phyloP scores from a whole-genome alignment of 2,888 invertebrate genomes.

The Leuctra nigra region DNA sequence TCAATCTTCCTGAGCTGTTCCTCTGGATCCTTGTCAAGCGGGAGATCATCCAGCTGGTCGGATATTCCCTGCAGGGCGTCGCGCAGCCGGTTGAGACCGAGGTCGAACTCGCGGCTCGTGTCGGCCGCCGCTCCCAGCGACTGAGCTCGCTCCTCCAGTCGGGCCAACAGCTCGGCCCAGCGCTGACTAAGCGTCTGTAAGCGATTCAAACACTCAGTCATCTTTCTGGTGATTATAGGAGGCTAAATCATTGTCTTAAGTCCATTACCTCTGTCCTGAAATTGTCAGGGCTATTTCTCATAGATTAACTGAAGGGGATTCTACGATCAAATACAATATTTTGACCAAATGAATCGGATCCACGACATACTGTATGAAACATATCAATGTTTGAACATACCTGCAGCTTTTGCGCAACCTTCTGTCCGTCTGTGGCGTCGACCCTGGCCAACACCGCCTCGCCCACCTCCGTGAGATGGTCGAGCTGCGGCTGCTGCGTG shows the following conservation, averaged over 20 bases:
- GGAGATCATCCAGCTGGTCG: slow-evolving; percentile 78
- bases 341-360: too few relatives aligned
- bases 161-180: slow-evolving; percentile 51
- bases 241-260: too few relatives aligned
- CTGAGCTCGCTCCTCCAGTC: slow-evolving; percentile 81
- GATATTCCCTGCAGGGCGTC: slow-evolving; percentile 84
- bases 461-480: slow-evolving; percentile 76
- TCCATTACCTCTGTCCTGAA: too few relatives aligned
- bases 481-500: slow-evolving; percentile 83
- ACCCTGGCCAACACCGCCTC: slow-evolving; percentile 59
- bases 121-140: slow-evolving; percentile 87
- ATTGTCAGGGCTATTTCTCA: too few relatives aligned
- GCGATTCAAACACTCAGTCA: too few relatives aligned
- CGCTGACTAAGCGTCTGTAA: slow-evolving; percentile 20
- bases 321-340: too few relatives aligned
- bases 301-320: too few relatives aligned
- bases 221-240: too few relatives aligned
- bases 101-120: slow-evolving; percentile 88
- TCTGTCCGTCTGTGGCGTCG: slow-evolving; percentile 54
- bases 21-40: slow-evolving; percentile 74
- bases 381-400: too few relatives aligned
- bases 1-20: slow-evolving; percentile 83
- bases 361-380: too few relatives aligned
- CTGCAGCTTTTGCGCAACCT: slow-evolving; percentile 63
- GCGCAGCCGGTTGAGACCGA: slow-evolving; percentile 71